phyloP scores from a whole-genome alignment of 2,797 vertebrate genomes.

The Clarias laeviceps region DNA sequence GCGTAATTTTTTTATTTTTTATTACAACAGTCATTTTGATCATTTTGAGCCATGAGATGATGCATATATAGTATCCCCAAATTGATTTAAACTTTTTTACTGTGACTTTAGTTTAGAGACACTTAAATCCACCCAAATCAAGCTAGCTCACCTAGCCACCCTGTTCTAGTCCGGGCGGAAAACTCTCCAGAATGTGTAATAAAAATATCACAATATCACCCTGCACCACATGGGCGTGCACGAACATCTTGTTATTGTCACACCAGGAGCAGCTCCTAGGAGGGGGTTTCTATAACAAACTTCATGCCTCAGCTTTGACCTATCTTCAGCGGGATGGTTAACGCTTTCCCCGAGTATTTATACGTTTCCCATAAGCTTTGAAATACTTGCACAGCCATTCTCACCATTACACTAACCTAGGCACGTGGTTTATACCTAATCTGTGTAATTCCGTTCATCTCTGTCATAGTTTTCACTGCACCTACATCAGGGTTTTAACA shows the following conservation, averaged over 20 bases:
- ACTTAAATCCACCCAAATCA: too few species aligned
- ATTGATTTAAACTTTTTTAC: not conserved
- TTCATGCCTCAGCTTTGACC: slow-evolving; percentile 1
- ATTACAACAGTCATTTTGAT: not conserved
- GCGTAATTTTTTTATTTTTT: not conserved
- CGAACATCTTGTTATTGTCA: not conserved
- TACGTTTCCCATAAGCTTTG: not conserved
- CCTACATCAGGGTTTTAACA: not conserved
- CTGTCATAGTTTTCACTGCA: not conserved
- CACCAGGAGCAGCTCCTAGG: not conserved
- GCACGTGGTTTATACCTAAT: not conserved
- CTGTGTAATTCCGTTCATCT: slow-evolving; percentile 2
- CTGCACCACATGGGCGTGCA: not conserved
- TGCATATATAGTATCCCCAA: not conserved
- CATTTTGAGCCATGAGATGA: not conserved
- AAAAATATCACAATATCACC: not conserved
- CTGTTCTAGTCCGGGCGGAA: not conserved
- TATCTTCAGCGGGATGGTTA: not conserved
- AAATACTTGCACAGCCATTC: not conserved
- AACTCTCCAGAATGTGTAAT: not conserved
- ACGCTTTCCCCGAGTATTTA: not conserved
- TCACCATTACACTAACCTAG: not conserved
- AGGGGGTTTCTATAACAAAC: slow-evolving; percentile 9
- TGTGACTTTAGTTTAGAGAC: not conserved
- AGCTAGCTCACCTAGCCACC: not conserved